Evolutionary conservation across 2,113 vertebrate species (phyloP).

Genomic region (Phylloscopus trochilus): DNA sequence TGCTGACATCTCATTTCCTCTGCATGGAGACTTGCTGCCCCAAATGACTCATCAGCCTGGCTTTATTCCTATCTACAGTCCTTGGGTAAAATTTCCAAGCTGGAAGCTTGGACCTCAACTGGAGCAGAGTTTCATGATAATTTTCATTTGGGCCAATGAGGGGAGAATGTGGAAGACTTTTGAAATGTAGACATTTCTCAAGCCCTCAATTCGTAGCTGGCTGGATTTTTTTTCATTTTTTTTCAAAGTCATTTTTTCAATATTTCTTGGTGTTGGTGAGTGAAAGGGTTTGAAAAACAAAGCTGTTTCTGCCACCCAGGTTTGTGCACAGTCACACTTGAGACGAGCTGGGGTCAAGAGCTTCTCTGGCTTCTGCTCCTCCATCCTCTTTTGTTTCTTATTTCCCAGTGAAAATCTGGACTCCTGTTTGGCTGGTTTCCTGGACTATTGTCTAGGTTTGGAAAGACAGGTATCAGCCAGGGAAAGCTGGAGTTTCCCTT

Average conservation of each 20-base stretch:
- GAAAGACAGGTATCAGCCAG: no score
- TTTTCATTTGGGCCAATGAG: not conserved
- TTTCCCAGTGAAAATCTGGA: not conserved
- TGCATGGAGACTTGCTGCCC: not conserved
- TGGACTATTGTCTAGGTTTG: no score
- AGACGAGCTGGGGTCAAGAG: not conserved
- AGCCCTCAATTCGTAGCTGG: not conserved
- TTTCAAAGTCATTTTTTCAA: not conserved
- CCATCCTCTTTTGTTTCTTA: not conserved
- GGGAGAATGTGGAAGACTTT: not conserved
- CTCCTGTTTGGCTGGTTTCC: not conserved
- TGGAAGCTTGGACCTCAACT: not conserved
- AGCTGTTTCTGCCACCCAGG: not conserved
- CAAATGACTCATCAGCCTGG: not conserved
- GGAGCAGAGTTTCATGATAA: not conserved
- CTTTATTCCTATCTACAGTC: not conserved
- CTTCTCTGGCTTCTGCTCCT: not conserved
- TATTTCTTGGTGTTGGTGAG: not conserved
- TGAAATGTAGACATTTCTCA: not conserved
- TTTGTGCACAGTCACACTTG: not conserved
- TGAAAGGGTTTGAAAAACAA: not conserved
- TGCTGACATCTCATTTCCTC: not conserved
- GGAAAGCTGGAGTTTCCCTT: no score
- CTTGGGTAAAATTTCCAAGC: not conserved
- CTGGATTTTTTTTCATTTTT: not conserved